Evolutionary conservation across 2,888 invertebrate species (phyloP), one percentile per base, ranked within the genome.

Genomic region (Limnephilus rhombicus): DNA sequence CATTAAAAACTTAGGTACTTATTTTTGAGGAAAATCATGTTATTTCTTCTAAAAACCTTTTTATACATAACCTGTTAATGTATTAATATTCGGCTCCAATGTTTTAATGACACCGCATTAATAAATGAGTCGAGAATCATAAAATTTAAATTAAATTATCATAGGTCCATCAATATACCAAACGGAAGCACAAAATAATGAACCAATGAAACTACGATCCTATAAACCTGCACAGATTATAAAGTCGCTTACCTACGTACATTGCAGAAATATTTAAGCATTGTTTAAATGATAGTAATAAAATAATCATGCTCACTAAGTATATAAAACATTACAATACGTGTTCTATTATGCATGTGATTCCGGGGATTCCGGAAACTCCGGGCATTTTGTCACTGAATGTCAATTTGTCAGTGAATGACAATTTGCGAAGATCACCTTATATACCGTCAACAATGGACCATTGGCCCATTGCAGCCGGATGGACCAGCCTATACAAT

Each of bases 391-490:
- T 31, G 53, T 15, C 86, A 86, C 49, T 49, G 53, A 86, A 86
- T 86, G 87, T 31, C 49, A 87, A 34, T 87, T 49, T 53, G 41
- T 3, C 83, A 83, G 18, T 83, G 83, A 83, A 83, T 83, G 83
- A 83, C 34, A 83, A 83, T 83, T 83, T 29, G 87, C 53, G 13
- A 87, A 87, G 87, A 87, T 87, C 49, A 49, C 86, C 86, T 86
- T 86, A 86, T 86, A 86, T 86, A 49, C 49, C 49, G 24, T 86
- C 34, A 41, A 86, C 41, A 86, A 86, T 29, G n/a, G n/a, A 86
- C 34, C 49, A 86, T 41, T 86, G 85, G 85, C 9, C 85, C 45
- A n/a, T 41, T 49, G 85, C 41, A 41, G 41, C 85, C 85, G 85
- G 85, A 86, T 45, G 85, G 85, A 41, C 0, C 18, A 15, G 49